Evolutionary conservation across 2,113 vertebrate genomes (phyloP).

Genomic region (Leiothrix lutea): DNA sequence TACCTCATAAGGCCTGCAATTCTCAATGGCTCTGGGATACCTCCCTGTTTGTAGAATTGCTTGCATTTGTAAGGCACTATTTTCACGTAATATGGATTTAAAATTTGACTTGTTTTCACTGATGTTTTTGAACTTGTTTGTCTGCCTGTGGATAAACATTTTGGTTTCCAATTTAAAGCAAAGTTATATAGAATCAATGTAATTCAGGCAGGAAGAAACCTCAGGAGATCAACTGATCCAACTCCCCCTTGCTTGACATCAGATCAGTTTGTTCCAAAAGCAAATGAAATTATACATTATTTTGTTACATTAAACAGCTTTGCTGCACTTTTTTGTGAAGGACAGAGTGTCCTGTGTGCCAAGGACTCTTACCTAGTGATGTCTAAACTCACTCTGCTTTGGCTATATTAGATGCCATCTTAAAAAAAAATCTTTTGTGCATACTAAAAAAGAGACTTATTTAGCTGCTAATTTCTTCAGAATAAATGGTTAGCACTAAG

Average conservation of each 20-base stretch:
- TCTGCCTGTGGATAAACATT: background rate
- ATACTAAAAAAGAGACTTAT: background rate
- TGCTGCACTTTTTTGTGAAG: background rate
- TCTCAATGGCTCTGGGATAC: background rate
- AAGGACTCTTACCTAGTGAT: background rate
- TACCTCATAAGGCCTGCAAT: background rate
- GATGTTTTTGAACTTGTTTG: background rate
- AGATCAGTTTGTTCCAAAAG: background rate
- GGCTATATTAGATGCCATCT: background rate
- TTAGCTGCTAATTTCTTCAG: background rate
- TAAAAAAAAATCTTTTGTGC: background rate
- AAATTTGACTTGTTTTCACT: background rate
- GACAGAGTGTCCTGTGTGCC: background rate
- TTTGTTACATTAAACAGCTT: background rate
- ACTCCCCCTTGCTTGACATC: background rate
- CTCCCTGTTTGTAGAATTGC: background rate
- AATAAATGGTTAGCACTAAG: background rate
- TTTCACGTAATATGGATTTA: background rate
- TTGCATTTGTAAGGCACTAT: background rate
- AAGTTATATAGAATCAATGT: background rate
- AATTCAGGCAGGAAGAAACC: background rate
- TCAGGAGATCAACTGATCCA: background rate
- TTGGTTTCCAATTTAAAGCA: background rate
- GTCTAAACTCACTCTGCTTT: background rate
- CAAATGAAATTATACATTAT: background rate